These are phyloP conservation scores for Meiosimyza platycephala DNA, from an alignment of 2,888 invertebrate species.

Conservation along the genomic window DNA sequence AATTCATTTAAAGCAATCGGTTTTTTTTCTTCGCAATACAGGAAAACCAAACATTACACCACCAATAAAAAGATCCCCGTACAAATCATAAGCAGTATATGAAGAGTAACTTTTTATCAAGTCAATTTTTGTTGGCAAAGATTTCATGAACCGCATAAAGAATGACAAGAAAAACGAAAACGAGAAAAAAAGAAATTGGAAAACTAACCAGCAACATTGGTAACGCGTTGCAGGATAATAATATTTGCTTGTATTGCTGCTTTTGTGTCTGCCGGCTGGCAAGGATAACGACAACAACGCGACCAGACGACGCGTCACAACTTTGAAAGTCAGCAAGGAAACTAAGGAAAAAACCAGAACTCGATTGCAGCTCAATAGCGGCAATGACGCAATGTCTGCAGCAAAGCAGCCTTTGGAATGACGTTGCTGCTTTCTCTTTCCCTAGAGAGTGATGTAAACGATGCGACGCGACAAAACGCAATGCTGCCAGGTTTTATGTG, in stretches of 20 bases:
- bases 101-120: constrained; percentile 36
- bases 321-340: constrained; percentile 23
- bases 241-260: constrained; percentile 1
- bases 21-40: too few relatives aligned
- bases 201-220: constrained; percentile 2
- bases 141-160: constrained; percentile 34
- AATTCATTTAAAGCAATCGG: too few relatives aligned
- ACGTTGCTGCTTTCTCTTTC: neutral
- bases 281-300: constrained; percentile 10
- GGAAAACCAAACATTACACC: neutral
- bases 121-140: constrained; percentile 33
- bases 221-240: neutral
- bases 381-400: neutral
- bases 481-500: neutral
- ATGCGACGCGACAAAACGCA: neutral
- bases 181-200: neutral
- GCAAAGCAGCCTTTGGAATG: neutral
- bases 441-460: neutral
- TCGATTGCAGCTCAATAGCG: constrained; percentile 55
- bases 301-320: constrained; percentile 23
- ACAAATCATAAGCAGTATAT: constrained; percentile 6
- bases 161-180: constrained; percentile 8
- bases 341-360: constrained; percentile 33
- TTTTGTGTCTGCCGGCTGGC: constrained; percentile 8
- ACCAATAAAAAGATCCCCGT: neutral